Evolutionary conservation across 2,888 invertebrate genomes (phyloP).

Genomic region (Amblyteles armatorius): DNA sequence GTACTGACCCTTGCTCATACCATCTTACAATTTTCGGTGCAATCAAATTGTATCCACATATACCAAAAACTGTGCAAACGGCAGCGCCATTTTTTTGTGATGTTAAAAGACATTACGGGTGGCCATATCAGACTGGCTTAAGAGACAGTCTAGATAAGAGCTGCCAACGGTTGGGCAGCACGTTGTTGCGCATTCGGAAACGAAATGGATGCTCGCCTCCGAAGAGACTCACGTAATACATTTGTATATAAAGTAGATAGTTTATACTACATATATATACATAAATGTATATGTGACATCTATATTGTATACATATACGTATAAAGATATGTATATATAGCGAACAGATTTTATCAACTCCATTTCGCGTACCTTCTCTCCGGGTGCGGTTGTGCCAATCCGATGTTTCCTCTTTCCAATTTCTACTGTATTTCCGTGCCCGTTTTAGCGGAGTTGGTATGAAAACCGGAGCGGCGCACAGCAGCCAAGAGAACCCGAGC

Average conservation of each 20-base stretch:
- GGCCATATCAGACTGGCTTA: too few species aligned
- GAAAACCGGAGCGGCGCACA: constrained; percentile 31
- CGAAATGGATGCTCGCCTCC: constrained; percentile 18
- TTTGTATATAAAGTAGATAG: constrained; percentile 7
- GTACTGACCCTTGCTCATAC: too few species aligned
- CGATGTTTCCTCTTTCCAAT: constrained; percentile 22
- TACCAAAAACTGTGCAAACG: too few species aligned
- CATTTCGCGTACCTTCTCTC: constrained; percentile 25
- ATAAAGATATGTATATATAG: background rate
- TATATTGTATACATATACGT: background rate
- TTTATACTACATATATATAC: background rate
- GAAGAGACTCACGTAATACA: constrained; percentile 17
- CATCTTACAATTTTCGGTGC: too few species aligned
- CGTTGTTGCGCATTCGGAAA: constrained; percentile 45
- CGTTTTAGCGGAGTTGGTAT: constrained; percentile 18
- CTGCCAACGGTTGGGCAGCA: constrained; percentile 9
- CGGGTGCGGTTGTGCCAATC: constrained; percentile 39
- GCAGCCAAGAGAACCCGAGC: constrained; percentile 5
- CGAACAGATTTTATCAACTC: constrained; percentile 51
- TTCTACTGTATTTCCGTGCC: constrained; percentile 14
- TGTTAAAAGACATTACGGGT: too few species aligned
- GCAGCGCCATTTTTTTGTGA: too few species aligned
- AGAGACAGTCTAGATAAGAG: constrained; percentile 19
- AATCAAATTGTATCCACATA: too few species aligned
- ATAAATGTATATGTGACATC: background rate